Percentiles rank a stretch among this genome's conserved stretches.
Conservation (phyloP, 2,888 invertebrate genomes). For the Heteromurus nitidus region DNA sequence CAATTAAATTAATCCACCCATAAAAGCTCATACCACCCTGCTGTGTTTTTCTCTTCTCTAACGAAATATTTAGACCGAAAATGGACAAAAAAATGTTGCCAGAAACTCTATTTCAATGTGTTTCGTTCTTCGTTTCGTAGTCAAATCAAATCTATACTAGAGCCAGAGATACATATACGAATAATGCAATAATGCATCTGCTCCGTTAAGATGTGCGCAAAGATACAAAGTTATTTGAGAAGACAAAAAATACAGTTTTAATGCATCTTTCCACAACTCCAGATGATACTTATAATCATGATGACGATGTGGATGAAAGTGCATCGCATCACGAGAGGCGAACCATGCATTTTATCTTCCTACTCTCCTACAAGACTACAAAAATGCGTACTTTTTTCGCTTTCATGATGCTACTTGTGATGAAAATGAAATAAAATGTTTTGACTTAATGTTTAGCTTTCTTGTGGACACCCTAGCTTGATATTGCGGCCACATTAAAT, state of each 20-base stretch:
- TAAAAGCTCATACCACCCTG: slow-evolving; percentile 70
- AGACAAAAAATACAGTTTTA: slow-evolving; percentile 44
- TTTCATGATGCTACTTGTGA: slow-evolving; percentile 6
- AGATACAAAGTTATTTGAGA: slow-evolving; percentile 32
- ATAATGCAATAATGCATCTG: slow-evolving; percentile 2
- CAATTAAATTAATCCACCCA: slow-evolving; percentile 74
- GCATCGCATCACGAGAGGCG: slow-evolving; percentile 23
- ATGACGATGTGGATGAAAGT: slow-evolving; percentile 51
- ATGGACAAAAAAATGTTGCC: slow-evolving; percentile 21
- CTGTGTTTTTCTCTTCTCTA: slow-evolving; percentile 41
- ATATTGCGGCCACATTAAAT: slow-evolving; percentile 60
- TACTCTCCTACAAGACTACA: background rate
- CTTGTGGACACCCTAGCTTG: slow-evolving; percentile 3
- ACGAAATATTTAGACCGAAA: slow-evolving; percentile 28
- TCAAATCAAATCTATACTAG: slow-evolving; percentile 3
- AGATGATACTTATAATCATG: slow-evolving; percentile 55
- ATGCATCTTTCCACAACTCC: slow-evolving; percentile 61
- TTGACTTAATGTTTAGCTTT: background rate
- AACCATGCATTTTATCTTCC: background rate
- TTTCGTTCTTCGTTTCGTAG: no score
- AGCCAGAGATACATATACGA: no score
- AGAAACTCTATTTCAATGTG: background rate
- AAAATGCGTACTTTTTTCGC: background rate
- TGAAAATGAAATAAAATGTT: slow-evolving; percentile 41
- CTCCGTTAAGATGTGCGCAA: slow-evolving; percentile 34